phyloP scores from a whole-genome alignment of 2,797 vertebrate genomes.

The Amblyopsis hoosieri region DNA sequence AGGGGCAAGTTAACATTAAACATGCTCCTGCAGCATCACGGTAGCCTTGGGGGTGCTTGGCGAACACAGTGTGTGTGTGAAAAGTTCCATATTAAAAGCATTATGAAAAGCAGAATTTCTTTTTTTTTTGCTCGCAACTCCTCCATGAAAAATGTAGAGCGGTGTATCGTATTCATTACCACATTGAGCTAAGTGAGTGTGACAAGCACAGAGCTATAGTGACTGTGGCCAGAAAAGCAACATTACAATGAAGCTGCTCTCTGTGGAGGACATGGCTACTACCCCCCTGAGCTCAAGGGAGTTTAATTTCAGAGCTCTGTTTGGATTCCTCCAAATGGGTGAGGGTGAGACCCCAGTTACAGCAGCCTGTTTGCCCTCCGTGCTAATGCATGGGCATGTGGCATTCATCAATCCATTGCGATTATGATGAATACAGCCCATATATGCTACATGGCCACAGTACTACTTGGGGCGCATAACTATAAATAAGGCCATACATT shows the following conservation, averaged over 20 bases:
- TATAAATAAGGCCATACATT: slow-evolving; percentile 64
- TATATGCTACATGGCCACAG: slow-evolving; percentile 14
- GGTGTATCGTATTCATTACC: slow-evolving; percentile 72
- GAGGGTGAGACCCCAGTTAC: slow-evolving; percentile 51
- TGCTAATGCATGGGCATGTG: slow-evolving; percentile 56
- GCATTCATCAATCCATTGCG: slow-evolving; percentile 58
- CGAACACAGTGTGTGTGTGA: slow-evolving; percentile 46
- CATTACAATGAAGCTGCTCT: slow-evolving; percentile 65
- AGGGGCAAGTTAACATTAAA: slow-evolving; percentile 63
- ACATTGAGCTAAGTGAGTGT: slow-evolving; percentile 74
- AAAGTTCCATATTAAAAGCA: slow-evolving; percentile 71
- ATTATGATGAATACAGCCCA: slow-evolving; percentile 51
- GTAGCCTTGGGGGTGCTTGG: slow-evolving; percentile 39
- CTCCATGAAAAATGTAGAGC: slow-evolving; percentile 78
- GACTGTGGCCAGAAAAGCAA: slow-evolving; percentile 61
- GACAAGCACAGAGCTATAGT: slow-evolving; percentile 72
- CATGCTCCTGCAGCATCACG: slow-evolving; percentile 60
- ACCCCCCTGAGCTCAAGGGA: slow-evolving; percentile 52
- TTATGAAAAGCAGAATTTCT: slow-evolving; percentile 57
- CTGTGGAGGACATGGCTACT: slow-evolving; percentile 63
- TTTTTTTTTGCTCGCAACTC: slow-evolving; percentile 55
- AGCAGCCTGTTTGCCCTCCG: slow-evolving; percentile 46
- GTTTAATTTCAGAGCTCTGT: slow-evolving; percentile 55
- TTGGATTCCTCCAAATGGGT: slow-evolving; percentile 61
- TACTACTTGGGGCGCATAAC: slow-evolving; percentile 39